Evolutionary conservation across 2,888 invertebrate species (phyloP), one percentile per base, ranked within the genome.

Genomic region (Endotricha flammealis): DNA sequence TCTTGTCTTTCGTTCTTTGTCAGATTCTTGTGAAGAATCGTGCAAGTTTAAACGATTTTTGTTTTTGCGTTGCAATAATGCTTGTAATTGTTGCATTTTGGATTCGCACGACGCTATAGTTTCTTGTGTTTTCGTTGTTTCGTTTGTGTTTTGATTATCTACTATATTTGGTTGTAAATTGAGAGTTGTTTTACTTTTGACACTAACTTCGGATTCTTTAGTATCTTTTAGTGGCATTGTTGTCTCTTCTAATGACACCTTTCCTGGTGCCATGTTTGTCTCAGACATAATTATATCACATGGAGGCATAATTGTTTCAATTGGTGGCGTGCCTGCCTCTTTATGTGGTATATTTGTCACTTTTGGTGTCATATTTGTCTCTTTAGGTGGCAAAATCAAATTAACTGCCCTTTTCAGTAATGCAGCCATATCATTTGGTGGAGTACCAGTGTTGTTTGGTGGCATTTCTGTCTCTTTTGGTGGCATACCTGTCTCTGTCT

Each of bases 71-170:
- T 2, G 6, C 4, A 81, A 48, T 10, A 82, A 46, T 0, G 69
- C 64, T 42, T 81, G 82, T 9, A 83, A 43, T 46, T 63, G 65
- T n/a, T 48, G 65, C 7, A 83, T 42, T 53, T 83, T 85, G 31
- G 80, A 80, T 42, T 83, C 82, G 32, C 85, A 83, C 0, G 75
- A 62, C 6, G 64, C 48, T 0, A 82, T 64, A 9, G 77, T 41
- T 42, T 73, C 51, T 8, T 50, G 35, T 40, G 61, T 64, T 8
- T 27, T 11, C 4, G 3, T 11, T 10, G 20, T 6, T 17, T 17
- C 20, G 20, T 6, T 17, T 17, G 20, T 17, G 7, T n/a, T n/a
- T n/a, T n/a, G 20, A 20, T 20, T 20, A 2, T 20, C 7, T 20
- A 8, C 20, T 4, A 20, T 4, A 8, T 20, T 20, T 6, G 20